phyloP scores from a whole-genome alignment of 2,113 vertebrate species.

The Tenrec ecaudatus region DNA sequence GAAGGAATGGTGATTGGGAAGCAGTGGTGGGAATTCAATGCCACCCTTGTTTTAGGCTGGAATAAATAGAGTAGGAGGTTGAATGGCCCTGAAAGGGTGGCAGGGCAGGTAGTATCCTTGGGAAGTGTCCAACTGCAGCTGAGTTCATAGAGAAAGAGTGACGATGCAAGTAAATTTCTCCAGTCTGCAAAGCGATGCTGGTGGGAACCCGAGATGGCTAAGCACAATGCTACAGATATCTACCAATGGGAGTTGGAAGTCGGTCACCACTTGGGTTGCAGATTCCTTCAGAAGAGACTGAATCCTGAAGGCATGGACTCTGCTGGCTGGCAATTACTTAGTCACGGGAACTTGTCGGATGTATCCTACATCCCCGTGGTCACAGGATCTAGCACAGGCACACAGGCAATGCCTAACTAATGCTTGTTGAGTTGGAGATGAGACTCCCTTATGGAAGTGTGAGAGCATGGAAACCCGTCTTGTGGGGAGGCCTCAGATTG shows the following conservation, averaged over 20 bases:
- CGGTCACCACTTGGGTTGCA: not conserved
- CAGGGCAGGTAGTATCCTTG: no score
- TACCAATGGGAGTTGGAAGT: not conserved
- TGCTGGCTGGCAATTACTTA: not conserved
- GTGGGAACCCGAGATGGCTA: not conserved
- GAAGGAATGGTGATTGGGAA: not conserved
- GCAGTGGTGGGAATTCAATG: not conserved
- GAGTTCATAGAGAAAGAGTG: not conserved
- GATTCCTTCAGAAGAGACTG: not conserved
- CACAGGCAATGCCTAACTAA: not conserved
- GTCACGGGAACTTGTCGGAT: not conserved
- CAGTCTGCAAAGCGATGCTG: not conserved
- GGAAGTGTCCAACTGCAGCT: not conserved
- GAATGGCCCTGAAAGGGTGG: not conserved
- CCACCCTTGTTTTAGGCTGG: not conserved
- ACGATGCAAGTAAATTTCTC: not conserved
- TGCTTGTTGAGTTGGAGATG: not conserved
- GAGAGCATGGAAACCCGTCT: not conserved
- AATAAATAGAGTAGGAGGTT: not conserved
- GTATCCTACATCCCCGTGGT: not conserved
- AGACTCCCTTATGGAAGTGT: not conserved
- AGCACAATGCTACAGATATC: not conserved
- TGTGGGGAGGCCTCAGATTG: not conserved
- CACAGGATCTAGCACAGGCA: not conserved
- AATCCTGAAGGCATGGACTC: not conserved